These are phyloP conservation scores for Pterostichus madidus DNA, from an alignment of 2,888 invertebrate species.

Conservation along the genomic window DNA sequence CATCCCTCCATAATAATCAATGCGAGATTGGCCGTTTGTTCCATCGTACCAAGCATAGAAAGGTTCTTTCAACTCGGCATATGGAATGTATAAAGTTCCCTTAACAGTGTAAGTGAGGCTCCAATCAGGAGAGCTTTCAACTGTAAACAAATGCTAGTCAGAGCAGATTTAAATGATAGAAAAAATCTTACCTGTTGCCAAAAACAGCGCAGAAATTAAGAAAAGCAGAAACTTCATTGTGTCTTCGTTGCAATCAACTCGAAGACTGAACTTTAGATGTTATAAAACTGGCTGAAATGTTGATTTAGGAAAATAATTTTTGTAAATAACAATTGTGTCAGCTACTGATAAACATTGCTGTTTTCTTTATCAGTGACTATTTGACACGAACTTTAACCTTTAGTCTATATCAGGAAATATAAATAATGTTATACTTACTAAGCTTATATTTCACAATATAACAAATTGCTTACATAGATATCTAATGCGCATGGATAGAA, in stretches of 20 bases:
- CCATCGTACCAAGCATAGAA: constrained; percentile 94
- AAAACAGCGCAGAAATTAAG: constrained; percentile 37
- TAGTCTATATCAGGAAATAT: constrained; percentile 45
- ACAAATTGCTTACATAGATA: constrained; percentile 8
- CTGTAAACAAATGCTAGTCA: constrained; percentile 33
- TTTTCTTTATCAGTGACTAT: constrained; percentile 52
- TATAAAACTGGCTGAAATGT: constrained; percentile 51
- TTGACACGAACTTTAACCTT: constrained; percentile 62
- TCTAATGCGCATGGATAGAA: background rate
- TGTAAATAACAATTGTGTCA: constrained; percentile 57
- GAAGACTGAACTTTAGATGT: constrained; percentile 56
- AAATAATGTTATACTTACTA: constrained; percentile 46
- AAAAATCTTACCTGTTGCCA: constrained; percentile 42
- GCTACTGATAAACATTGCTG: constrained; percentile 48
- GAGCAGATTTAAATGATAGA: background rate
- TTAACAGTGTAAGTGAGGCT: constrained; percentile 86
- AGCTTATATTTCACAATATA: constrained; percentile 43
- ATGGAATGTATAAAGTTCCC: constrained; percentile 91
- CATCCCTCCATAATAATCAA: constrained; percentile 97
- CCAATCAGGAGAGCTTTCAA: constrained; percentile 81
- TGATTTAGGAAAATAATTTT: constrained; percentile 32
- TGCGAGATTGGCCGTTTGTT: constrained; percentile 87
- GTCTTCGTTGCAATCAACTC: constrained; percentile 28
- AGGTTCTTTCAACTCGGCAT: constrained; percentile 95
- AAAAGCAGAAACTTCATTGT: constrained; percentile 45